Evolutionary conservation across 1,140 invertebrate genomes (phyloP), one percentile per base, ranked within the genome.

Genomic region (Lycorma delicatula): DNA sequence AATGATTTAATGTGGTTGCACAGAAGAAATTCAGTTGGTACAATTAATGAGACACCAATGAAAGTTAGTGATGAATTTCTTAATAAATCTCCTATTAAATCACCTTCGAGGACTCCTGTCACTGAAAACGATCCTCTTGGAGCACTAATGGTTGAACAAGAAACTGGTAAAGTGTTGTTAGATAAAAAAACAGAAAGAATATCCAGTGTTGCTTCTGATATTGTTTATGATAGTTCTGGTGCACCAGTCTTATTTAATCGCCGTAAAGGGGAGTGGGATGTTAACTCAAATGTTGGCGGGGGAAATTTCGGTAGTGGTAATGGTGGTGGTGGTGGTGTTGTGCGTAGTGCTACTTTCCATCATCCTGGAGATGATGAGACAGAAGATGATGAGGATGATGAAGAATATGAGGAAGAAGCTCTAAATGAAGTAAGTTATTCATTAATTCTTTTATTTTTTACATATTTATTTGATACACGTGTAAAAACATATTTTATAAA

Each of bases 111-210:
- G 41, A 91, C 88, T 20, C 86, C 88, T 1, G 89, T 94, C 1
- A 88, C 91, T 1, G 82, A 91, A 68, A 93, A 93, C 70, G 92
- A 95, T 76, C 93, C 93, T 1, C 72, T 96, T 23, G 93, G 92
- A 9, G 89, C 91, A 25, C 75, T 93, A 36, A 76, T 66, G 50
- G 46, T 78, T 50, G 79, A 81, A 63, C 67, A 70, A 56, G 68
- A 66, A 46, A 56, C 41, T 12, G 54, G 60, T 36, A 60, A 60
- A 47, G 27, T 20, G 27, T 11, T n/a, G n/a, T n/a, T n/a, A 36
- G 58, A 60, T 7, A 54, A 38, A 50, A 49, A 11, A 34, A 18
- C 25, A 20, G 13, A 38, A 9, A 13, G 31, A 22, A 9, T 47
- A 20, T 47, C 7, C 7, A 20, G 44, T 20, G 9, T 47, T 13